These are phyloP conservation scores for Zenarchopterus dispar DNA, from an alignment of 2,797 vertebrate species.

Conservation along the genomic window DNA sequence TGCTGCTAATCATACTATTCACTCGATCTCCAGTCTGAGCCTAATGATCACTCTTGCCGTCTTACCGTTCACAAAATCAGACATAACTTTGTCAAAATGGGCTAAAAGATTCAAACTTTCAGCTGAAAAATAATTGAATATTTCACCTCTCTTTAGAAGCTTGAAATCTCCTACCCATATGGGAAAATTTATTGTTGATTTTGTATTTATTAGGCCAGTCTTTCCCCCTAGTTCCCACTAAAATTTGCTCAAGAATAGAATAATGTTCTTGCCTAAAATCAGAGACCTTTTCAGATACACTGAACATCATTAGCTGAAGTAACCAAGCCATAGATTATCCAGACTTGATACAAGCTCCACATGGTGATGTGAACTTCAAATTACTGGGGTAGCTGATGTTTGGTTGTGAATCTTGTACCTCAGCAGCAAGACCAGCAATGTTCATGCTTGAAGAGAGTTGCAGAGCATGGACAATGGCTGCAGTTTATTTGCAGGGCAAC, in stretches of 20 bases:
- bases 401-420: constrained; percentile 35
- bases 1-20: constrained; percentile 61
- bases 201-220: constrained; percentile 22
- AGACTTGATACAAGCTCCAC: constrained; percentile 38
- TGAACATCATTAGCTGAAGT: constrained; percentile 38
- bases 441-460: constrained; percentile 49
- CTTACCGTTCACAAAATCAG: constrained; percentile 37
- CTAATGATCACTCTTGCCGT: constrained; percentile 37
- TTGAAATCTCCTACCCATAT: constrained; percentile 11
- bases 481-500: constrained; percentile 69
- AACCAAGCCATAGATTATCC: constrained; percentile 26
- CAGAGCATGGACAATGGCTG: constrained; percentile 66
- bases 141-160: too few relatives aligned
- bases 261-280: constrained; percentile 17
- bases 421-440: constrained; percentile 29
- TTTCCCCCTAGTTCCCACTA: background rate
- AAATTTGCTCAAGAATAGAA: constrained; percentile 4
- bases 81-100: constrained; percentile 25
- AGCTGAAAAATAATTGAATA: background rate
- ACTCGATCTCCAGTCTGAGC: constrained; percentile 43
- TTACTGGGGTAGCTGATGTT: constrained; percentile 28
- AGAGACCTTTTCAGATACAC: constrained; percentile 7
- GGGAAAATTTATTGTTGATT: constrained; percentile 39
- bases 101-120: constrained; percentile 1
- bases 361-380: constrained; percentile 20